Evolutionary conservation across 2,113 vertebrate species (phyloP), one percentile per base, ranked within the genome.

Genomic region (Chascanopsetta lugubris): DNA sequence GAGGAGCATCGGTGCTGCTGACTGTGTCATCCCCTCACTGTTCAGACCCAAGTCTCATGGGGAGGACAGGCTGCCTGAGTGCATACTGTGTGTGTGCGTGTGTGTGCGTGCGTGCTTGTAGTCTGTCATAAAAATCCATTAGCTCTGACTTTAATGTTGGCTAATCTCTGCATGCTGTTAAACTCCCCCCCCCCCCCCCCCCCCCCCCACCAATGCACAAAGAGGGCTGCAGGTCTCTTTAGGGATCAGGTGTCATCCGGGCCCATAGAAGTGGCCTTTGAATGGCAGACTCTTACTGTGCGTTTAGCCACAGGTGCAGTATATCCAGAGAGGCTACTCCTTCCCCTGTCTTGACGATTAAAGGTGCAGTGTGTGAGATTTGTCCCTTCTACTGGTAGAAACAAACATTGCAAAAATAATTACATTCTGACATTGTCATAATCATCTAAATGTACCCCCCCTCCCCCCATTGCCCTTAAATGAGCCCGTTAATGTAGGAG

Each of bases 81-180:
- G 17, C 21, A 43, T 26, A n/a, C n/a, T n/a, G 48, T 42, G 49
- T 20, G 53, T 63, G 55, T 13, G 48, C 36, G 11, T 25, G n/a
- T 29, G 51, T 29, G 47, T 32, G 49, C 17, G 62, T 62, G 64
- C 61, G 55, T 64, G 45, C 29, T 67, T 60, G 65, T 61, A 54
- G 38, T 59, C 22, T 75, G 70, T 73, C 79, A 81, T 79, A 74
- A 69, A 83, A 51, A 61, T 82, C 67, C 58, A 71, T 76, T 76
- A 81, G 70, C 67, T 81, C 38, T 61, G 54, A 74, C 50, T 59
- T n/a, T 71, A 65, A 83, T 75, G 60, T 78, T 42, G 65, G 72
- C 18, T 77, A 76, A 82, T 81, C 73, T 78, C 60, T 72, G 62
- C 49, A 66, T 1, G 24, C 60, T 61, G 58, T 54, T 63, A 21